phyloP scores from a whole-genome alignment of 1,140 invertebrate species.

The Apis florea region DNA sequence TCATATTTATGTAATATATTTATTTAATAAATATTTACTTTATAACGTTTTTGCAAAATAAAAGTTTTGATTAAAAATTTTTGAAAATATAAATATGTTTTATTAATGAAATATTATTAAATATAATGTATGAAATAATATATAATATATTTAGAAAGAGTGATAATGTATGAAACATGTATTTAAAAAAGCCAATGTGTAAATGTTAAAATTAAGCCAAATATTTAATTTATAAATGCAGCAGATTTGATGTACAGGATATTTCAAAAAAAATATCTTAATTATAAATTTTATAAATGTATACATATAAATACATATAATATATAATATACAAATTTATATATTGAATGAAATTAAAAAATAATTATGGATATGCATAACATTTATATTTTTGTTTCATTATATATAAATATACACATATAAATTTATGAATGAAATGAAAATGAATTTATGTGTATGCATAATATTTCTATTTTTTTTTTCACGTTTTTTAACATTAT shows the following conservation, averaged over 20 bases:
- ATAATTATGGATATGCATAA: background rate
- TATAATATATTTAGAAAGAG: background rate
- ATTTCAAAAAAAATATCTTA: slow-evolving; percentile 38
- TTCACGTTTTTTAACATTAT: slow-evolving; percentile 17
- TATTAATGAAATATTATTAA: slow-evolving; percentile 14
- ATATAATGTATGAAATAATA: background rate
- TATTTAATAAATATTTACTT: background rate
- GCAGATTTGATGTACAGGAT: background rate
- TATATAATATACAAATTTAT: slow-evolving; percentile 21
- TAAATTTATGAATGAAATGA: too few species aligned
- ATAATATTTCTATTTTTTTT: slow-evolving; percentile 1
- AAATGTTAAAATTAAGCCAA: slow-evolving; percentile 30
- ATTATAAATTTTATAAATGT: slow-evolving; percentile 51
- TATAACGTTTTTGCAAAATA: background rate
- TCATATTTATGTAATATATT: slow-evolving; percentile 48
- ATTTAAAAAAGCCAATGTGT: slow-evolving; percentile 10
- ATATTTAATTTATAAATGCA: slow-evolving; percentile 23
- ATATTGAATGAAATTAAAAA: slow-evolving; percentile 7
- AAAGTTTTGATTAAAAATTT: slow-evolving; percentile 2
- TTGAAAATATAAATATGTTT: slow-evolving; percentile 9
- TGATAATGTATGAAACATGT: background rate
- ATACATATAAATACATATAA: background rate
- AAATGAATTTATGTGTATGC: slow-evolving; percentile 4
- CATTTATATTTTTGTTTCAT: background rate
- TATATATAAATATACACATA: background rate